Evolutionary conservation across 2,888 invertebrate species (phyloP).

Genomic region (Ophion ventricosus): DNA sequence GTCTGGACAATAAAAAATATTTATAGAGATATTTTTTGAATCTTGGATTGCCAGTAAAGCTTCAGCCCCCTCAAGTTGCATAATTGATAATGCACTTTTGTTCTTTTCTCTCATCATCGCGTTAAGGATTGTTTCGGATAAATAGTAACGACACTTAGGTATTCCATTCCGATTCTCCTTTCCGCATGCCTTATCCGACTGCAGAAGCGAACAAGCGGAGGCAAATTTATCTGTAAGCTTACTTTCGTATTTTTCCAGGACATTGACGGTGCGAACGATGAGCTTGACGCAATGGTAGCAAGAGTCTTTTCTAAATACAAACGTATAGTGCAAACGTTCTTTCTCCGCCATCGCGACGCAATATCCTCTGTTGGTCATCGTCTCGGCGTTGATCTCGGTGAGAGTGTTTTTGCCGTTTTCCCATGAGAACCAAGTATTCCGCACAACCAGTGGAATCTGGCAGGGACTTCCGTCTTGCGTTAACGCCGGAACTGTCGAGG

Average conservation of each 20-base stretch:
- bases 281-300: conserved; percentile 95
- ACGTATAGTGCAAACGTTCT: conserved; percentile 92
- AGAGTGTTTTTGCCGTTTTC: conserved; percentile 93
- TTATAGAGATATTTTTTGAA: no score
- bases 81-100: no score
- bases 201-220: neutral
- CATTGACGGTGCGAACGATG: conserved; percentile 93
- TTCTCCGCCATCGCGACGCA: conserved; percentile 91
- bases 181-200: neutral
- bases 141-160: no score
- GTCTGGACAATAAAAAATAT: no score
- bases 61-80: no score
- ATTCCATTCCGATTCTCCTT: no score
- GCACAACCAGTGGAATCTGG: conserved; percentile 90
- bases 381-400: conserved; percentile 92
- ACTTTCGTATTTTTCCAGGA: conserved; percentile 95
- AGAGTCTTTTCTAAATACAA: conserved; percentile 88
- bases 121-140: no score
- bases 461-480: conserved; percentile 82
- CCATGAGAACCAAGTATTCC: conserved; percentile 96
- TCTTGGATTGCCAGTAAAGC: no score
- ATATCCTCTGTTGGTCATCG: conserved; percentile 90
- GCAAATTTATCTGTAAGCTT: conserved; percentile 73
- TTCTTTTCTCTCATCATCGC: no score
- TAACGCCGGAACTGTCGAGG: conserved; percentile 29